These are phyloP conservation scores for Craseonycteris thonglongyai DNA, from an alignment of 2,113 vertebrate genomes.

Conservation along the genomic window DNA sequence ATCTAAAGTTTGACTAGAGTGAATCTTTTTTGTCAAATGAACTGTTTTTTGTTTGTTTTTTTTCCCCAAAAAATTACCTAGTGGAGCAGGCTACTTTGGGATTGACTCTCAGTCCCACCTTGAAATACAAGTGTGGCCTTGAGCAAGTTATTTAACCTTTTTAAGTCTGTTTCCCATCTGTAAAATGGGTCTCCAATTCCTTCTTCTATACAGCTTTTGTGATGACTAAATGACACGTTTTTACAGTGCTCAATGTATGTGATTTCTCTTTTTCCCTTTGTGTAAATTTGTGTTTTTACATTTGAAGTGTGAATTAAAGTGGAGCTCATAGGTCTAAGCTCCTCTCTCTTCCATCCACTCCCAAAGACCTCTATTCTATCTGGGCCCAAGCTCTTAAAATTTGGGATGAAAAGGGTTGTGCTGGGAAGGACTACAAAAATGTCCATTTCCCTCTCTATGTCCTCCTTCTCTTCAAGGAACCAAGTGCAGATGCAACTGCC, in stretches of 20 bases:
- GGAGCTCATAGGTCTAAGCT: background rate
- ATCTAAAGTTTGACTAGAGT: background rate
- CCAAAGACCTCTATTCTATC: background rate
- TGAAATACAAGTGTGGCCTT: background rate
- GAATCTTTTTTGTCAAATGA: background rate
- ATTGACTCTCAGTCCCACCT: background rate
- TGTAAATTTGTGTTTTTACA: background rate
- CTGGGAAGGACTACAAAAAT: background rate
- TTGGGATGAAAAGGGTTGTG: background rate
- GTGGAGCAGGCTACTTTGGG: background rate
- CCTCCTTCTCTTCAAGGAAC: background rate
- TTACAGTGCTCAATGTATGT: background rate
- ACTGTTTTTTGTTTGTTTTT: background rate
- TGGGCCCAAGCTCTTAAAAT: background rate
- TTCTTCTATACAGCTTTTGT: background rate
- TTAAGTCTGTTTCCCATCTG: background rate
- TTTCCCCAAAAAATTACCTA: background rate
- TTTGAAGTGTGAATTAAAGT: conserved; percentile 13
- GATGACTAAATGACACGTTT: background rate
- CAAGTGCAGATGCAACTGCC: background rate
- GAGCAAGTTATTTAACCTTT: background rate
- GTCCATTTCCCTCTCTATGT: background rate
- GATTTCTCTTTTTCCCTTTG: background rate
- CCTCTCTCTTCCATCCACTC: background rate
- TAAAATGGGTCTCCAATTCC: background rate